Evolutionary conservation across 2,888 invertebrate genomes (phyloP).

Genomic region (Tolmerus cingulatus): DNA sequence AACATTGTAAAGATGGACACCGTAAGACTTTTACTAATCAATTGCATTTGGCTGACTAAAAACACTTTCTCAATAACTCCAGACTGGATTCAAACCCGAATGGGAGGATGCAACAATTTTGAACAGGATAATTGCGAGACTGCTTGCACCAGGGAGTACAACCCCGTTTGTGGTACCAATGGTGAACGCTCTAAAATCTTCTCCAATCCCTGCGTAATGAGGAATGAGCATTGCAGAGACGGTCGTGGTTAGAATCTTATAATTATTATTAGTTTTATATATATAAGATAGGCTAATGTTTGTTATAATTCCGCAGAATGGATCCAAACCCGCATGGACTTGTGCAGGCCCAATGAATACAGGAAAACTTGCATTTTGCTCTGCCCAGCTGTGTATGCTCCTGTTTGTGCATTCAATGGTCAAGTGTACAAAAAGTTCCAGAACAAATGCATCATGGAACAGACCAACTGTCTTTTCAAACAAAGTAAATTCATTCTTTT

Average conservation of each 20-base stretch:
- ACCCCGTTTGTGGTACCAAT: slow-evolving; percentile 11
- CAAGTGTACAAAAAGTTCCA: not conserved
- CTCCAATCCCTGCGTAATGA: not conserved
- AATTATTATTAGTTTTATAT: not conserved
- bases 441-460: slow-evolving; percentile 22
- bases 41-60: not conserved
- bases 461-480: not conserved
- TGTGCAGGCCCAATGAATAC: not conserved
- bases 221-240: not conserved
- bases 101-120: not conserved
- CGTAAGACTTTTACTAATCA: not conserved
- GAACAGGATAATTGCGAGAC: not conserved
- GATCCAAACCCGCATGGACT: not conserved
- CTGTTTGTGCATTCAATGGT: slow-evolving; percentile 40
- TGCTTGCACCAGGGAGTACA: not conserved
- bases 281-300: not conserved
- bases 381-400: slow-evolving; percentile 5
- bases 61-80: not conserved
- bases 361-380: not conserved
- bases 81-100: not conserved
- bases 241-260: not conserved
- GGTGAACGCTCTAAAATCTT: not conserved
- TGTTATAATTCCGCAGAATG: not conserved
- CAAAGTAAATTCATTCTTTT: not conserved
- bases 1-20: not conserved